Evolutionary conservation across 2,888 invertebrate species (phyloP), one percentile per base, ranked within the genome.

Genomic region (Conistra vaccinii): DNA sequence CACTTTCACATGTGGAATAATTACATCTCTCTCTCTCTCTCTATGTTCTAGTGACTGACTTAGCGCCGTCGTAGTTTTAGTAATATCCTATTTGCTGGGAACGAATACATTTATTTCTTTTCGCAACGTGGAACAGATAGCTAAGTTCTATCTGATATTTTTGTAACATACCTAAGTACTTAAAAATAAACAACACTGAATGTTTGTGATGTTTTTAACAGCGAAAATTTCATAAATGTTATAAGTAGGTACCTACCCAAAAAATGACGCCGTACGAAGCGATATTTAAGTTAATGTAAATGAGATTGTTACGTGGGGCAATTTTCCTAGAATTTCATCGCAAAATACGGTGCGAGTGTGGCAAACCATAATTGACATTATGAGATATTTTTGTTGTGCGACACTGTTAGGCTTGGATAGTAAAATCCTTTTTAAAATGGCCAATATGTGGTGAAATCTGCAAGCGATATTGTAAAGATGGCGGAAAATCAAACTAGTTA

Each of bases 241-340:
- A 23, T 14, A 55, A 9, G 3, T 58, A 23, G 4, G 6, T 53
- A 32, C 7, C 57, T 32, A 20, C 29, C 6, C 32, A 14, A 67
- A 63, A 72, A 67, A 57, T 42, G 3, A 42, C 66, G 32, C 12
- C 26, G 29, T 45, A 45, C 45, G 32, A 26, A 55, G 51, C 42
- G 5, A 67, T 57, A 67, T 62, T 73, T 57, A 48, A 74, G 58
- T 63, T 80, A 79, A 68, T 75, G 63, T 65, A 80, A 80, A 80
- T 79, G 80, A 79, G 80, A 65, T 75, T 79, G 80, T 68, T 68
- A 69, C 67, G 78, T 60, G 53, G 58, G 78, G 73, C 35, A 78
- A 78, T 80, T 67, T 78, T 42, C 55, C 48, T 42, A 51, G 55
- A 73, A 80, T 62, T 73, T 57, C 48, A 35, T 66, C 32, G 10